phyloP scores from a whole-genome alignment of 2,113 vertebrate genomes.

The Menura novaehollandiae region DNA sequence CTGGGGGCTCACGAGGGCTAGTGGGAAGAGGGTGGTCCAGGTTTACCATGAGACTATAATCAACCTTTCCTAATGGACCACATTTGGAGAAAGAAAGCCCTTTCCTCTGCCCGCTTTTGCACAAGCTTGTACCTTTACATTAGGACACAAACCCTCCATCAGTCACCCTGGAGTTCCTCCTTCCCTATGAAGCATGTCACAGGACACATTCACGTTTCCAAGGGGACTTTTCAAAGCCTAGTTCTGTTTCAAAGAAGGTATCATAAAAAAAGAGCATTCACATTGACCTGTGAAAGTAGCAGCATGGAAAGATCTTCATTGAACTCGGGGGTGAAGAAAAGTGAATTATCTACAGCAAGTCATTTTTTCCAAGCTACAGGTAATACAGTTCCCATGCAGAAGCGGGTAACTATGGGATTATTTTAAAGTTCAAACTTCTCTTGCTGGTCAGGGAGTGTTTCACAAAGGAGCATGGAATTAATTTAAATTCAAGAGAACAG shows the following conservation, averaged over 20 bases:
- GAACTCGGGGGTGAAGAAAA: neutral
- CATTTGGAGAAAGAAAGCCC: neutral
- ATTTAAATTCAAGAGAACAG: slow-evolving; percentile 8
- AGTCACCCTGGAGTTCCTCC: neutral
- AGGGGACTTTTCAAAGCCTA: neutral
- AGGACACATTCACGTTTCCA: slow-evolving; percentile 17
- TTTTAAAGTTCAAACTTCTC: neutral
- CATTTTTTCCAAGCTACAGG: neutral
- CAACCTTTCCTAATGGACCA: neutral
- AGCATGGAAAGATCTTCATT: neutral
- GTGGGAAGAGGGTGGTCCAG: slow-evolving; percentile 15
- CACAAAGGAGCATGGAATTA: neutral
- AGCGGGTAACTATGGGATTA: neutral
- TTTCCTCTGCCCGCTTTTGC: neutral
- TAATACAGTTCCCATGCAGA: neutral
- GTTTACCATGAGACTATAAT: slow-evolving; percentile 9
- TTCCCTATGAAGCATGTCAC: neutral
- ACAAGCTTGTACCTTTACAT: neutral
- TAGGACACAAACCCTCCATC: neutral
- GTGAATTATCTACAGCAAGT: neutral
- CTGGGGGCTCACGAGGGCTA: neutral
- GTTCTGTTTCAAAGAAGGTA: neutral
- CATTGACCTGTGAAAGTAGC: neutral
- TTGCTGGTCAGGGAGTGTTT: neutral
- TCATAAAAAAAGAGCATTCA: neutral